These are phyloP conservation scores for Diarsia mendica DNA, from an alignment of 2,888 invertebrate genomes.

Conservation along the genomic window DNA sequence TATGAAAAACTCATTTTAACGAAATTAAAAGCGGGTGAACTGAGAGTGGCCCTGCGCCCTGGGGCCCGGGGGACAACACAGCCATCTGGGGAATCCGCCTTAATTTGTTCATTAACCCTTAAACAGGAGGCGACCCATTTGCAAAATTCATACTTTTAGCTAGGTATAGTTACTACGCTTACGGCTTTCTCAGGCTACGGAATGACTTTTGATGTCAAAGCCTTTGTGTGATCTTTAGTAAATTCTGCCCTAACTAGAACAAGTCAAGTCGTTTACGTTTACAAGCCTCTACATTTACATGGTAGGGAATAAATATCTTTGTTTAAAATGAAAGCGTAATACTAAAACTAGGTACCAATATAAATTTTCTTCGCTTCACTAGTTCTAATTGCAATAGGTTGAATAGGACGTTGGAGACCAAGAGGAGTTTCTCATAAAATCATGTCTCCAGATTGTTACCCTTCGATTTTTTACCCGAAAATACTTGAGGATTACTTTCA, in stretches of 20 bases:
- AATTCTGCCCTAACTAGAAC: constrained; percentile 20
- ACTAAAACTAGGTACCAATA: background rate
- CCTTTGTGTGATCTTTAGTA: constrained; percentile 42
- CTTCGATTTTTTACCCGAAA: constrained; percentile 36
- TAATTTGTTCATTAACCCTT: constrained; percentile 73
- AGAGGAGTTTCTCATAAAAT: constrained; percentile 22
- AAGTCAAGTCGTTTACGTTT: background rate
- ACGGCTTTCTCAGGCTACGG: constrained; percentile 25
- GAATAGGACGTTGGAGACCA: constrained; percentile 11
- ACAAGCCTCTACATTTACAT: background rate
- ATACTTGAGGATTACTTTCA: constrained; percentile 40
- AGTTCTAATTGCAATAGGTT: constrained; percentile 20
- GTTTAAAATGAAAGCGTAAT: background rate
- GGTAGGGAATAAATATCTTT: background rate
- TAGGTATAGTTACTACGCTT: constrained; percentile 42
- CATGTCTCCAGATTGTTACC: constrained; percentile 17
- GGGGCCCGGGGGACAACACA: constrained; percentile 36
- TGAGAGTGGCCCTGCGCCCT: constrained; percentile 38
- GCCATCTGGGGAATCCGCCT: constrained; percentile 64
- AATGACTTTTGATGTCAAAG: constrained; percentile 41
- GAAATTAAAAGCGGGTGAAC: constrained; percentile 53
- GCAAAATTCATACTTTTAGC: constrained; percentile 46
- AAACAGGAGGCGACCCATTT: constrained; percentile 63
- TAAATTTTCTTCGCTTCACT: background rate
- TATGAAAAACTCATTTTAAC: constrained; percentile 56